Evolutionary conservation across 2,888 invertebrate genomes (phyloP).

Genomic region (Acleris holmiana): DNA sequence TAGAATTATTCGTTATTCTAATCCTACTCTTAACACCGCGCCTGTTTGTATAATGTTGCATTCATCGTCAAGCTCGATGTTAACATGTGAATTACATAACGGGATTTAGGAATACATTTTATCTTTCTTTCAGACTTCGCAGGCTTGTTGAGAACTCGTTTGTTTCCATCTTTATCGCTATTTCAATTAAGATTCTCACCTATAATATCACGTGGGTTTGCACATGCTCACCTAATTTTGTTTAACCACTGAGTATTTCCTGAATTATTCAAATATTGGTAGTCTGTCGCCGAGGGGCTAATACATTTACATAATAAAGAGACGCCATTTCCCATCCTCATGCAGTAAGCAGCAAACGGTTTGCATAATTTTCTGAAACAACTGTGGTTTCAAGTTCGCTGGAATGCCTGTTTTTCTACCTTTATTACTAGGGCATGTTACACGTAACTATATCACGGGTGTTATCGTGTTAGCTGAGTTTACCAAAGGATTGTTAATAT

Average conservation of each 20-base stretch:
- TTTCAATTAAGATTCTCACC: not conserved
- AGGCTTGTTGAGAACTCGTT: not conserved
- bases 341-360: constrained; percentile 50
- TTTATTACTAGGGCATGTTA: constrained; percentile 5
- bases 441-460: constrained; percentile 19
- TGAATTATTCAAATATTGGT: constrained; percentile 61
- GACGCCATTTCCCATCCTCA: constrained; percentile 47
- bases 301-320: constrained; percentile 62
- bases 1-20: constrained; percentile 7
- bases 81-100: constrained; percentile 6
- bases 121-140: constrained; percentile 1
- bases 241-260: constrained; percentile 52
- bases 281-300: constrained; percentile 52
- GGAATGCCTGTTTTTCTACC: constrained; percentile 40
- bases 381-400: constrained; percentile 46
- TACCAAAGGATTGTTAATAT: constrained; percentile 33
- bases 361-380: constrained; percentile 52
- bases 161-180: not conserved
- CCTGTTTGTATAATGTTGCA: constrained; percentile 2
- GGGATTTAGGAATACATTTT: constrained; percentile 4
- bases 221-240: constrained; percentile 43
- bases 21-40: constrained; percentile 14
- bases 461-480: constrained; percentile 36
- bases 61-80: constrained; percentile 7
- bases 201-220: not conserved